Base-by-base conservation (phyloP, 2,888 invertebrate genomes). In the Pandemis heparana region DNA sequence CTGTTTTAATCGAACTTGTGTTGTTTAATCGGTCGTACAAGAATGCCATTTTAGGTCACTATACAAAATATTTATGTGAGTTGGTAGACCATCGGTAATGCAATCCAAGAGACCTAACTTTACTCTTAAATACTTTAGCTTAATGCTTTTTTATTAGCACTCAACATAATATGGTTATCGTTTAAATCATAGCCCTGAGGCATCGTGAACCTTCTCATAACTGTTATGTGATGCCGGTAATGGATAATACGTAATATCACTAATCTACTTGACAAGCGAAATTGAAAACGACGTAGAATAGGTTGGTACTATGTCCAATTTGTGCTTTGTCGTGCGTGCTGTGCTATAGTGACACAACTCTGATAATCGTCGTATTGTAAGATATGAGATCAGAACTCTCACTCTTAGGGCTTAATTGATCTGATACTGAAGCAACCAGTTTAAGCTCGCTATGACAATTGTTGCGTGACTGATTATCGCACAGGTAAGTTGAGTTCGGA, bases 181-280 rank as follows among this genome's bases (percentile, higher is more conserved):
- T 39, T 60, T 43, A 46, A 88, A 83, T 84, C 83, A 87, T 82
- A 80, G 89, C 91, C 86, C 76, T 79, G 80, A 87, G 90, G 87
- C 83, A 86, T 87, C 87, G 85, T 88, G 87, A 83, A 83, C 81
- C 79, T 79, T 80, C 83, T 84, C 86, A 86, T 86, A 86, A 85
- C 81, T 80, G 79, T 92, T 92, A 91, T 88, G 86, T 88, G 90
- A 93, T 81, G 77, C 78, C 79, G 79, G 87, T 90, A 91, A 92
- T 89, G 90, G 90, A 90, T 91, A 92, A 92, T 88, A 87, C 89
- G 89, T 91, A 90, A 89, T 87, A 86, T 64, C 63, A 73, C 48
- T 68, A 73, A 73, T 73, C 62, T 67, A 14, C 87, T 90, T 92
- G 91, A 92, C 89, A 87, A 87, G 88, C 89, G 88, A 91, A 92